phyloP scores from a whole-genome alignment of 2,113 vertebrate species.

The Nicator chloris region DNA sequence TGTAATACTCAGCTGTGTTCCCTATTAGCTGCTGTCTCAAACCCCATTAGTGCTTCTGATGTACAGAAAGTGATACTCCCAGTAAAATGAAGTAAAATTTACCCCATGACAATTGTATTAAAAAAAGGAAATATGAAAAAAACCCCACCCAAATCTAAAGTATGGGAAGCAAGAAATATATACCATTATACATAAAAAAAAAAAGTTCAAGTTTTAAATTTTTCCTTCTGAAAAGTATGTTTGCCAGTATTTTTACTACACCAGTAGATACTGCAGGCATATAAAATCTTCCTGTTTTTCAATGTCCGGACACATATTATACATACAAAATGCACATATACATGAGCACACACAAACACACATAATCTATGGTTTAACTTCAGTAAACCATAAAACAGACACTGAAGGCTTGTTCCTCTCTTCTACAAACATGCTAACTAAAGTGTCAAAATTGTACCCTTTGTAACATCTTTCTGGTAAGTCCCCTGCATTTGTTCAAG shows the following conservation, averaged over 20 bases:
- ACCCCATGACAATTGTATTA: background rate
- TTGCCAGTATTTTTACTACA: background rate
- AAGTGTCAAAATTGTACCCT: background rate
- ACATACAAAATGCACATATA: constrained; percentile 9
- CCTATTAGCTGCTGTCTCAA: background rate
- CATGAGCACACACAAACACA: background rate
- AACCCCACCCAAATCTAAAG: background rate
- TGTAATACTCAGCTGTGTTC: background rate
- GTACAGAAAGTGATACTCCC: background rate
- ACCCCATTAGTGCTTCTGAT: background rate
- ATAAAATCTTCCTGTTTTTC: background rate
- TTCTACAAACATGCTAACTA: background rate
- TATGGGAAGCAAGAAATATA: background rate
- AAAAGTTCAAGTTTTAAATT: background rate
- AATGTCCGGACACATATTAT: background rate
- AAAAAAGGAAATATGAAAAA: background rate
- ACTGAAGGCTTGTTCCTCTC: background rate
- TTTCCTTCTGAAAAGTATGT: background rate
- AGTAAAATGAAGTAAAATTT: background rate
- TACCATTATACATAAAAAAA: background rate
- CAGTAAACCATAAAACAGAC: constrained; percentile 15
- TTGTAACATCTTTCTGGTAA: background rate
- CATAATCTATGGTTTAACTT: constrained; percentile 12
- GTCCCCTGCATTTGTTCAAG: background rate
- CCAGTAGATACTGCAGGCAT: background rate